Base-by-base conservation (phyloP, 1,140 invertebrate species). In the Drosophila repletoides region DNA sequence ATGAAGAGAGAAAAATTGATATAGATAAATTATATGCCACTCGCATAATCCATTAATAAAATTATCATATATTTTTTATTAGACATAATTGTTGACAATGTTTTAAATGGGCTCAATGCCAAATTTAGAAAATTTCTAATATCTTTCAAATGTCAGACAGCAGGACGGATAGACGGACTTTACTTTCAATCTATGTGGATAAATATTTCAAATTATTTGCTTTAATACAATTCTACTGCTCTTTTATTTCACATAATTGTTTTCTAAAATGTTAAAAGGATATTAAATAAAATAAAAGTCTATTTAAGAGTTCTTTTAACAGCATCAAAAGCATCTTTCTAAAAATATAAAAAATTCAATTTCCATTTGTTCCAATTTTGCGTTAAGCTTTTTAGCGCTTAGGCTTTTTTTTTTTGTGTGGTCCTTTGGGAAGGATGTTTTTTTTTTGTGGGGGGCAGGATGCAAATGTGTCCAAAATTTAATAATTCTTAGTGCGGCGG, bases 41-140 rank as follows among this genome's bases (percentile, higher is more conserved):
- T 53, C 33, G 28, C 41, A 75, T 84, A 80, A 86, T 86, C 64
- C 81, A 86, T 86, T 86, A 86, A 86, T 86, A 86, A 76, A 87
- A 86, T 86, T 86, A 86, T 66, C 17, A 65, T 33, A 56, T 43
- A 31, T 22, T 79, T 79, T 80, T 80, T 56, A 80, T 74, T 70
- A 69, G 38, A 34, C 70, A 58, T 83, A 73, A 81, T 76, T 72
- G 72, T 26, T 45, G 64, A 5, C 38, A 36, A 12, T 28, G 40
- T 53, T 40, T 53, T 7, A 10, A 28, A 17, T 26, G 12, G 26
- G 5, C 17, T n/a, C 36, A 40, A 40, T 14, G 36, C 36, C 19
- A 21, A 12, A 2, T n/a, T 21, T 24, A 24, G 21, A 21, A 43
- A 21, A 43, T n/a, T n/a, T n/a, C n/a, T n/a, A n/a, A n/a, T n/a